Conservation (phyloP, 2,888 invertebrate genomes). For the Rhogogaster chlorosoma region DNA sequence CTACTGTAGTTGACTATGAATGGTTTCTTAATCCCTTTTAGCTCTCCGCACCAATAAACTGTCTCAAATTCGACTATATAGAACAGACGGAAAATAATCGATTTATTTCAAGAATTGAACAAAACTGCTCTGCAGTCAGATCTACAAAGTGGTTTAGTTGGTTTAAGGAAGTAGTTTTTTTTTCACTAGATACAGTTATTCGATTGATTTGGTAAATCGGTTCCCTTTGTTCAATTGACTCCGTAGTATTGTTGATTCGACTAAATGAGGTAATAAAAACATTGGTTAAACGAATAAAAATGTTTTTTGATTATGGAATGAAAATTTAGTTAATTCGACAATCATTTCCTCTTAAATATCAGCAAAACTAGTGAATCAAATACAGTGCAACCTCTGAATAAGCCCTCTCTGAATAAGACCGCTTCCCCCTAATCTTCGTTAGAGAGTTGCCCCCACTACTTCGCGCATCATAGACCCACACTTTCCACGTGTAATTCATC, state of each 20-base stretch:
- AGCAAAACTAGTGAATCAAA: not conserved
- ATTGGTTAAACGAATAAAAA: not conserved
- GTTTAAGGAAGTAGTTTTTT: not conserved
- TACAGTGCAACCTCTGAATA: no score
- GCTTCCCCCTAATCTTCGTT: no score
- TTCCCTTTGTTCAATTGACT: not conserved
- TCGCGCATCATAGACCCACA: no score
- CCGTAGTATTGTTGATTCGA: not conserved
- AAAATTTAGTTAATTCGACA: not conserved
- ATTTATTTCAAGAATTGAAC: not conserved
- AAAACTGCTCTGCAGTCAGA: not conserved
- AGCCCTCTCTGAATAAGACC: no score
- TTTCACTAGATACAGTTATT: not conserved
- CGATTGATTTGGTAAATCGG: not conserved
- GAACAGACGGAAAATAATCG: not conserved
- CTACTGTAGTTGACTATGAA: not conserved
- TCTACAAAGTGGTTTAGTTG: not conserved
- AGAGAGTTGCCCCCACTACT: no score
- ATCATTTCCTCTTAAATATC: not conserved
- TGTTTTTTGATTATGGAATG: not conserved
- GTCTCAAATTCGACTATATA: not conserved
- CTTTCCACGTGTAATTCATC: no score
- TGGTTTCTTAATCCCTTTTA: not conserved
- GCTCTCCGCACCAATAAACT: not conserved
- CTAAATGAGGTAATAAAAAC: not conserved